phyloP scores from a whole-genome alignment of 1,140 invertebrate genomes.

The Callitettix versicolor region DNA sequence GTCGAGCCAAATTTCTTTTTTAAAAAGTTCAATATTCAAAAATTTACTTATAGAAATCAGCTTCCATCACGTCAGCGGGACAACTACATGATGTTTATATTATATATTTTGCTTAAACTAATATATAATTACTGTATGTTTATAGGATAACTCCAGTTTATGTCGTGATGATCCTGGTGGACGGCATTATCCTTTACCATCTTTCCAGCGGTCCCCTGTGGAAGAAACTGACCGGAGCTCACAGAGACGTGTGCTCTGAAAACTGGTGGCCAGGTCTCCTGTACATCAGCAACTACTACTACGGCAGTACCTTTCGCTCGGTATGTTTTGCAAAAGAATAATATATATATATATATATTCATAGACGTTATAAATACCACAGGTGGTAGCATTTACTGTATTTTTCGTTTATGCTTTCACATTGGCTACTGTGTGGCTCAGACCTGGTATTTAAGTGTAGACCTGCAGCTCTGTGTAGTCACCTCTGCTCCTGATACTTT shows the following conservation, averaged over 20 bases:
- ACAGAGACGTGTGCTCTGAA: not conserved
- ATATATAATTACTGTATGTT: too few relatives aligned
- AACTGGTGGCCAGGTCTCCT: slow-evolving; percentile 2
- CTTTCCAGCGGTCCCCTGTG: not conserved
- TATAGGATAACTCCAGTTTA: not conserved
- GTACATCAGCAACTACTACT: slow-evolving; percentile 6
- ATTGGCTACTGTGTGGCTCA: too few relatives aligned
- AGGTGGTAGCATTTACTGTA: too few relatives aligned
- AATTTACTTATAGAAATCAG: not conserved
- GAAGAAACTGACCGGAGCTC: not conserved
- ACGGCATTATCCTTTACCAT: not conserved
- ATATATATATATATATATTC: not conserved
- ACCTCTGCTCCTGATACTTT: not conserved
- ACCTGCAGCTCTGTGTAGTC: not conserved
- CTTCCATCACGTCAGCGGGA: too few relatives aligned
- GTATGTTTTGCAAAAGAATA: too few relatives aligned
- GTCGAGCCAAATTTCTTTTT: not conserved
- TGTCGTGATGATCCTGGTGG: not conserved
- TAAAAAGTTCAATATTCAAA: not conserved
- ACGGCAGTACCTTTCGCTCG: not conserved
- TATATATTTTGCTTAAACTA: not conserved
- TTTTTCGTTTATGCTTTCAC: too few relatives aligned
- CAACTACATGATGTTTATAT: too few relatives aligned
- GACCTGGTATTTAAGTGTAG: not conserved
- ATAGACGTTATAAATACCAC: not conserved